phyloP scores from a whole-genome alignment of 1,140 invertebrate species.

The Drosophila pseudoobscura region DNA sequence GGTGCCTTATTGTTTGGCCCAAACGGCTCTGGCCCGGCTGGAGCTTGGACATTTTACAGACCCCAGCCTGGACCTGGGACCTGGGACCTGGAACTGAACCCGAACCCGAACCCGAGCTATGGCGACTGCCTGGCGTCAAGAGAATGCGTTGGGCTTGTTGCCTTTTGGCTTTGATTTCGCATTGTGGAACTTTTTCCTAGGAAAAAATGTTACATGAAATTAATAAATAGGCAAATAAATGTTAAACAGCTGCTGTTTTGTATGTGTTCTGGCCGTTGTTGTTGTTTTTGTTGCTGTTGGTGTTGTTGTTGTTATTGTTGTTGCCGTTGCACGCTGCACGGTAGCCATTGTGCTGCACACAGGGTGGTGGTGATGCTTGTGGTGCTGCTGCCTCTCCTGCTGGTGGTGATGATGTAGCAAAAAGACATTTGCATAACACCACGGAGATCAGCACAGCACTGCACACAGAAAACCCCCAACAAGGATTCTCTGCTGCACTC shows the following conservation, averaged over 20 bases:
- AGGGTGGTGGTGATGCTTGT: constrained; percentile 58
- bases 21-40: constrained; percentile 60
- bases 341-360: constrained; percentile 79
- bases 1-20: constrained; percentile 65
- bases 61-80: constrained; percentile 28
- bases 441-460: constrained; percentile 9
- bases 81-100: constrained; percentile 25
- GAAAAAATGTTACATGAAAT: constrained; percentile 82
- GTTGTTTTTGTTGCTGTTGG: constrained; percentile 14
- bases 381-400: not conserved
- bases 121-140: constrained; percentile 80
- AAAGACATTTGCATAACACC: constrained; percentile 74
- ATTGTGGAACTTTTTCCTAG: constrained; percentile 77
- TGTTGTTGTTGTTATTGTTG: constrained; percentile 10
- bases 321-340: constrained; percentile 70
- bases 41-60: constrained; percentile 70
- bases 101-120: constrained; percentile 2
- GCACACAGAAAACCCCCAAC: constrained; percentile 9
- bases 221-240: constrained; percentile 83
- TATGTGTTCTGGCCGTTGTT: constrained; percentile 56
- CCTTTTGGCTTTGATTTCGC: constrained; percentile 78
- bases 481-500: constrained; percentile 40
- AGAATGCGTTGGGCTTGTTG: constrained; percentile 80
- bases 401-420: constrained; percentile 57
- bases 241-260: constrained; percentile 81